phyloP scores from a whole-genome alignment of 2,888 invertebrate species.

The Pseudanteris insignis region DNA sequence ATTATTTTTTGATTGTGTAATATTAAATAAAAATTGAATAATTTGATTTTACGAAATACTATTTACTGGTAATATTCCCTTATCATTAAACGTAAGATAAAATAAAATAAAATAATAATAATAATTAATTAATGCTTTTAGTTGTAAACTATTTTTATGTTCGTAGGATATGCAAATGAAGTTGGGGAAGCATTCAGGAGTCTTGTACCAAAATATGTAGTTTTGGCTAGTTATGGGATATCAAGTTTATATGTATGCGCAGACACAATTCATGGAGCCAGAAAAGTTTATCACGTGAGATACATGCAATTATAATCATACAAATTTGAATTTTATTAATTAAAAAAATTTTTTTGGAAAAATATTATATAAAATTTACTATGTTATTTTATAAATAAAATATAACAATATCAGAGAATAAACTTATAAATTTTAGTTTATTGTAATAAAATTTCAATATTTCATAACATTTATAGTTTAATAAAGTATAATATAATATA shows the following conservation, averaged over 20 bases:
- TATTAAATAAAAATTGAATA: neutral
- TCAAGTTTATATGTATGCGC: conserved; percentile 87
- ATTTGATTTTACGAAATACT: neutral
- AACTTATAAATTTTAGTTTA: no score
- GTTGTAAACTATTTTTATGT: no score
- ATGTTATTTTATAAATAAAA: no score
- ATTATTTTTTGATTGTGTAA: no score
- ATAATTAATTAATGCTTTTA: neutral
- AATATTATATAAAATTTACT: no score
- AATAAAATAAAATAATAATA: neutral
- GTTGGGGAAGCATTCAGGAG: conserved; percentile 93
- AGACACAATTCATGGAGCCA: conserved; percentile 84
- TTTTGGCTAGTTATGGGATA: conserved; percentile 80
- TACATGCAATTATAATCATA: no score
- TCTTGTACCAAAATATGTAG: conserved; percentile 76
- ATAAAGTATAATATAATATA: no score
- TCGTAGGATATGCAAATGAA: conserved; percentile 97
- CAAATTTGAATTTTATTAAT: no score
- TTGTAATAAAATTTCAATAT: neutral
- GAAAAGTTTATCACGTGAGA: conserved; percentile 72
- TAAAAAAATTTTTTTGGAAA: no score
- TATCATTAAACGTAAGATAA: neutral
- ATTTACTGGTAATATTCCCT: neutral
- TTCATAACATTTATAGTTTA: no score
- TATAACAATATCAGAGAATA: no score